A percentile compares a stretch with the other conserved stretches of the same genome.
Conservation (phyloP, 2,113 vertebrate species). For the Hiodon tergisus region DNA sequence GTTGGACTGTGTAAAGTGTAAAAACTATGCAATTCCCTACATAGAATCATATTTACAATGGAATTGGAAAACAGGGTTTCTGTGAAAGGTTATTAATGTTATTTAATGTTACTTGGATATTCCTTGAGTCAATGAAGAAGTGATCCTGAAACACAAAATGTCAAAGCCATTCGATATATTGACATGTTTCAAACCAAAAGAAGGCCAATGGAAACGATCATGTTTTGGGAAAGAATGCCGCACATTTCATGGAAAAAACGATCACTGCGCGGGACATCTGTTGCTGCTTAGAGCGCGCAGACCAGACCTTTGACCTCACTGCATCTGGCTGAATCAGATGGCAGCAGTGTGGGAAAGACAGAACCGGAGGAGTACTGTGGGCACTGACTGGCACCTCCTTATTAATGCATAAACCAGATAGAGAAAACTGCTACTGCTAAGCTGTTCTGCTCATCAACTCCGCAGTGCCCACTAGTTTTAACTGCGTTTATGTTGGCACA, state of each 20-base stretch:
- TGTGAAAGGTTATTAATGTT: too few relatives aligned
- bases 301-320: slow-evolving; percentile 11
- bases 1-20: too few relatives aligned
- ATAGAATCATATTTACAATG: too few relatives aligned
- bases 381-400: not conserved
- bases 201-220: not conserved
- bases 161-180: too few relatives aligned
- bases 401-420: not conserved
- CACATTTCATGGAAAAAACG: not conserved
- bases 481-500: not conserved
- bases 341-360: not conserved
- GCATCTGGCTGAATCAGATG: not conserved
- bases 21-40: too few relatives aligned
- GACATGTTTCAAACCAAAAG: too few relatives aligned
- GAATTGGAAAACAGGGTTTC: too few relatives aligned
- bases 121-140: too few relatives aligned
- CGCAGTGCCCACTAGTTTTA: not conserved
- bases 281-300: slow-evolving; percentile 28
- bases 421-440: not conserved
- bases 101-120: not conserved
- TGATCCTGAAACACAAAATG: too few relatives aligned
- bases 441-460: not conserved
- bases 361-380: not conserved
- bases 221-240: not conserved
- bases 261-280: slow-evolving; percentile 25